Base-by-base conservation (phyloP, 2,797 vertebrate genomes). In the Ptychobarbus kaznakovi region DNA sequence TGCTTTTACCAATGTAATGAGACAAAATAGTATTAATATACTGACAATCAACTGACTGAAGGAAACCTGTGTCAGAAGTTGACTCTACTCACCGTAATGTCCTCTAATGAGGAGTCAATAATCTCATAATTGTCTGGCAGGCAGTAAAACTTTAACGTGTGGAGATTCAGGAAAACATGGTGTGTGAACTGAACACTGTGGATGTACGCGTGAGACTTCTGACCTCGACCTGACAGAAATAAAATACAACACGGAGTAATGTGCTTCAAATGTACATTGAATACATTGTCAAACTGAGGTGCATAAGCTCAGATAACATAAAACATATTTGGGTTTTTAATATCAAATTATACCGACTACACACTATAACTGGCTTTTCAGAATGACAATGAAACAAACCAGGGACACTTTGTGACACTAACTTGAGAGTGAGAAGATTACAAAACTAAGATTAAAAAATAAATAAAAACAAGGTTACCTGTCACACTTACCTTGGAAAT, bases 71-170 rank as follows among this genome's bases (percentile, higher is more conserved):
- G 11, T 7, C 22, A 58, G 53, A 56, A n/a, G 1, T 61, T 4
- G n/a, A 25, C 10, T 66, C 5, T 28, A 90, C 95, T 18, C 85
- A 98, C 98, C 5, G 98, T 99, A 91, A 99, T 98, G 88, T 99
- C 98, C 90, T 99, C 98, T 15, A 99, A 91, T 0, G 98, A 99
- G 9, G 98, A 99, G 90, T 99, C 98, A 0, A 99, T 98, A 94
- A 99, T 99, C 92, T 99, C 97, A 6, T 99, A 99, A 93, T 99
- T 99, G 94, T 99, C 98, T 0, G 98, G 98, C 82, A 99, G 94
- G 89, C 98, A 99, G 92, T 99, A 99, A 90, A 99, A 99, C 93
- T 97, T 99, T 84, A 99, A 96, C 0, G 98, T 99, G 92, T 99
- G 98, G 69, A 99, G 95, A 87, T 99, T 99, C 85, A 99, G 96